A percentile compares a stretch with the other conserved stretches of the same genome.
phyloP scores from a whole-genome alignment of 2,888 invertebrate species.

The Melanostoma scalare region DNA sequence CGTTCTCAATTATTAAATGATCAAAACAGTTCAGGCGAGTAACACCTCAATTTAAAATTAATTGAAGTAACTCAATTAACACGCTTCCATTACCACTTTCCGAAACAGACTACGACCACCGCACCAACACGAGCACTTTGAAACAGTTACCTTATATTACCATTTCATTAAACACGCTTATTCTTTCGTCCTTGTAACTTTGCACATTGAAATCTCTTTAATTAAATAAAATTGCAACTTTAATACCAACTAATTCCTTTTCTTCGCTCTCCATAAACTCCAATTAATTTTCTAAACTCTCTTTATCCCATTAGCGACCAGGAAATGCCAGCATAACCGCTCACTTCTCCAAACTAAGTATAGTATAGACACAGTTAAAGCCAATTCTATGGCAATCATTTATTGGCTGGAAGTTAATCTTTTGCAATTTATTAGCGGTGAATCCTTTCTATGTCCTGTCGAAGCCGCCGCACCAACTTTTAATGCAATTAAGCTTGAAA shows the following conservation, averaged over 20 bases:
- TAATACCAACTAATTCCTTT: slow-evolving; percentile 46
- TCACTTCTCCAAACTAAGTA: slow-evolving; percentile 8
- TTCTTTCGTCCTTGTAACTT: neutral
- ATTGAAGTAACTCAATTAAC: slow-evolving; percentile 37
- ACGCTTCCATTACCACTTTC: neutral
- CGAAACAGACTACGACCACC: too few relatives aligned
- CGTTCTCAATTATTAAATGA: slow-evolving; percentile 18
- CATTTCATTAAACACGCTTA: too few relatives aligned
- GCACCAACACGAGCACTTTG: too few relatives aligned
- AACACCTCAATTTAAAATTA: slow-evolving; percentile 38
- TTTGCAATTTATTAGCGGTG: slow-evolving; percentile 68
- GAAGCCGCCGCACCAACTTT: slow-evolving; percentile 57
- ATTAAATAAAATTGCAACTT: slow-evolving; percentile 66
- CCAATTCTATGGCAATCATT: slow-evolving; percentile 66
- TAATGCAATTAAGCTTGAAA: slow-evolving; percentile 64
- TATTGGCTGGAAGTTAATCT: slow-evolving; percentile 71
- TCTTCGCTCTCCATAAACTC: slow-evolving; percentile 53
- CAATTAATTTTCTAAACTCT: slow-evolving; percentile 73
- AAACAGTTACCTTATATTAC: too few relatives aligned
- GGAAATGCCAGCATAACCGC: slow-evolving; percentile 50
- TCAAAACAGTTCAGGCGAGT: slow-evolving; percentile 14
- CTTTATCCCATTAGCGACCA: slow-evolving; percentile 70
- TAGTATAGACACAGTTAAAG: slow-evolving; percentile 32
- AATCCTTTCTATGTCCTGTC: slow-evolving; percentile 59
- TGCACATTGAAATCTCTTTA: slow-evolving; percentile 16